Evolutionary conservation across 2,888 invertebrate species (phyloP), one percentile per base, ranked within the genome.

Genomic region (Leucophenga montana): DNA sequence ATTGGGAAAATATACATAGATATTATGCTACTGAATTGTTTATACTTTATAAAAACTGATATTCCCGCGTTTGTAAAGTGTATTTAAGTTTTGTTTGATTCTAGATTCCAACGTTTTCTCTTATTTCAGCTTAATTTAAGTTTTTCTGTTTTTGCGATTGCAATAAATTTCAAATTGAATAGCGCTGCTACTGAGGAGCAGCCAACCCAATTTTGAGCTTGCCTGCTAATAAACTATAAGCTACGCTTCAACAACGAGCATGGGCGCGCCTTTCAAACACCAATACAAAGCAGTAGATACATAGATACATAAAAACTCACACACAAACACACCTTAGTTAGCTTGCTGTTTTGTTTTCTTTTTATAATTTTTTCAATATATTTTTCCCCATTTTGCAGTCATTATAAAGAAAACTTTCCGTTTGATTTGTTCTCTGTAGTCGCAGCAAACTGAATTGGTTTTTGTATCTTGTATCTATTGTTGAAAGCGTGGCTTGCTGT

Each of bases 371-470:
- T 39, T 50, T 8, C 16, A n/a, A n/a, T 6, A 18, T 50, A 18
- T 50, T n/a, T n/a, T 16, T 50, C 16, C 18, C 18, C 16, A 8
- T 50, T 50, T 50, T 50, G 50, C 50, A 50, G 50, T 50, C 50
- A 50, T 76, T 74, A 76, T 65, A 53, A 44, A 71, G 68, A 74
- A 76, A 74, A 77, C 69, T 74, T 86, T 85, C 80, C 85, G 76
- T 78, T 83, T 84, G 86, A 86, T 85, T 85, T 85, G 80, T 77
- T 85, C 80, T 78, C 75, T 83, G 78, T 59, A 70, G 72, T 65
- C 27, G 27, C 27, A 27, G 27, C 27, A 4, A 27, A 27, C 27
- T 27, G 27, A 27, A 27, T 14, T 69, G 67, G 33, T 39, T 50
- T 50, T 50, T 50, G 50, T 50, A 16, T 16, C 18, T 16, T 50